phyloP scores from a whole-genome alignment of 2,113 vertebrate species.

The Xiphias gladius region DNA sequence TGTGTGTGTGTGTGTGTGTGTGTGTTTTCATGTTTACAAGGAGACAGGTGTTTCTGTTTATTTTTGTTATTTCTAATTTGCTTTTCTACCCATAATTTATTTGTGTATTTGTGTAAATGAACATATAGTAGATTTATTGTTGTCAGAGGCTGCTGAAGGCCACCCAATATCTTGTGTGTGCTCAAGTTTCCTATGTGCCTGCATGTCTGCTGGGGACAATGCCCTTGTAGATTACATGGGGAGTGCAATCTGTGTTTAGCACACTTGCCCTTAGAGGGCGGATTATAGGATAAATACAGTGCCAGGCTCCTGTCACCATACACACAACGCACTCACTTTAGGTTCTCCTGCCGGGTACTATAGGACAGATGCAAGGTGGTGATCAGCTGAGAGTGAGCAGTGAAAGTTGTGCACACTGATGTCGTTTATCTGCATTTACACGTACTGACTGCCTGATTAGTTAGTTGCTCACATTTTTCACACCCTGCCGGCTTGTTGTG shows the following conservation, averaged over 20 bases:
- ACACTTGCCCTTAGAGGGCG: conserved; percentile 77
- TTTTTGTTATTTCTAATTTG: background rate
- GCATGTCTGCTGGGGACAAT: conserved; percentile 62
- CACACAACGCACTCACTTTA: conserved; percentile 17
- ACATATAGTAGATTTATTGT: conserved; percentile 21
- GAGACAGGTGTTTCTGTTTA: conserved; percentile 26
- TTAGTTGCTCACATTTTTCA: conserved; percentile 54
- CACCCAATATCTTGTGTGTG: conserved; percentile 6
- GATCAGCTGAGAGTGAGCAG: conserved; percentile 56
- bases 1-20: too few relatives aligned
- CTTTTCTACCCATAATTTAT: background rate
- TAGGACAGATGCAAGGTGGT: conserved; percentile 55
- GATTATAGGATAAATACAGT: conserved; percentile 78
- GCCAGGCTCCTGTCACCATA: conserved; percentile 60
- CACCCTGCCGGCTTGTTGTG: conserved; percentile 30
- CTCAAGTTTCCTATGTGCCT: conserved; percentile 1
- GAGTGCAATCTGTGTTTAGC: conserved; percentile 81
- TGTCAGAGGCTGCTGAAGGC: conserved; percentile 35
- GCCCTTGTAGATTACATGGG: conserved; percentile 81
- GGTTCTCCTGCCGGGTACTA: conserved; percentile 45
- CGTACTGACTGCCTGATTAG: conserved; percentile 75
- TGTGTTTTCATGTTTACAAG: background rate
- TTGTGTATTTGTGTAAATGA: conserved; percentile 4
- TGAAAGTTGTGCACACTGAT: conserved; percentile 21
- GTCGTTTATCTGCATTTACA: conserved; percentile 75